Evolutionary conservation across 37 sponge, comb jelly and placozoan species (phyloP), one percentile per base, ranked within the genome.

Genomic region (Ephydatia muelleri): DNA sequence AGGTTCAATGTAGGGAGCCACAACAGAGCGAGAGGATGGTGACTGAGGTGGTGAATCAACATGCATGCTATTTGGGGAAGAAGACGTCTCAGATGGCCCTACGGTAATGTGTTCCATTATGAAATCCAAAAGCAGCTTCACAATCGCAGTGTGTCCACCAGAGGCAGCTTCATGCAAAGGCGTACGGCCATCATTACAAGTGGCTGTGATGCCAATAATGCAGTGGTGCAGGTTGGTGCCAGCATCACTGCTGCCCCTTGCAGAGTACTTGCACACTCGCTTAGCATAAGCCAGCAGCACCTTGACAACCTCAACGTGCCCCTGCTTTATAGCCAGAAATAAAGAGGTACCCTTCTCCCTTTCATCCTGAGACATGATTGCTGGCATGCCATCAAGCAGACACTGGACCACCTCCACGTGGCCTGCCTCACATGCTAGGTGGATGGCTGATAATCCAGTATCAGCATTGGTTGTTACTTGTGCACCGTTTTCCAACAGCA

Each of bases 151-250:
- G 70, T 88, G 86, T 3, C 93, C 89, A 2, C 35, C 67, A 30
- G 49, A 48, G 6, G 90, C 86, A 25, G 93, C 93, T 22, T 84
- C 85, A 57, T 92, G 93, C 37, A 92, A 83, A 36, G 93, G 89
- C 0, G 93, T 92, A 27, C 49, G 43, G 19, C 49, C 34, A 3
- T 85, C 89, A 22, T 25, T 19, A 9, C 5, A 38, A 6, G 47
- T 74, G 16, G 8, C 71, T 14, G 73, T 68, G 76, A 85, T 80
- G 19, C 82, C 74, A 72, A 88, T 79, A 19, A 92, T 43, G 43
- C 43, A 43, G 43, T 6, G 43, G 6, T 43, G 43, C 43, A 9
- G 75, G 73, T 65, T n/a, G 22, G 25, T 3, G 25, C 69, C 27
- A 35, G 26, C 79, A 27, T 34, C 33, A 31, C 66, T 28, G 19